Conservation (phyloP, 2,888 invertebrate species). For the Pomacea canaliculata region DNA sequence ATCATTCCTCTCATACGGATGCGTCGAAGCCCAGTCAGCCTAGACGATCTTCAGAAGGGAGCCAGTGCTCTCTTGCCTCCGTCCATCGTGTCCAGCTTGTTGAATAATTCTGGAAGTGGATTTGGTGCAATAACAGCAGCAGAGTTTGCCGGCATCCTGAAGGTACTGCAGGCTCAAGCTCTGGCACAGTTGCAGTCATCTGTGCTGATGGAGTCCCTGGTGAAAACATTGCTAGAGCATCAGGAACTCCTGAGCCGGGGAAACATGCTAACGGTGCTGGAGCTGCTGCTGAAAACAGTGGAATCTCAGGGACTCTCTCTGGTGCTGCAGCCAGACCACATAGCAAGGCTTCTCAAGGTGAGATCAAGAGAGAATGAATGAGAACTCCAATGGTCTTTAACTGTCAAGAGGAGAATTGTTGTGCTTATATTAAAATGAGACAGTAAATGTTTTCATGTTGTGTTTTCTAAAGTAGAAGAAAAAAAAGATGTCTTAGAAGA, state of each 20-base stretch:
- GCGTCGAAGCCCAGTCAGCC: slow-evolving; percentile 15
- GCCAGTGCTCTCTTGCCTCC: not conserved
- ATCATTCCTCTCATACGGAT: slow-evolving; percentile 25
- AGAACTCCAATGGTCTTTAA: too few relatives aligned
- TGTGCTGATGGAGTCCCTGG: slow-evolving; percentile 1
- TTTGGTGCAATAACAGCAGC: slow-evolving; percentile 8
- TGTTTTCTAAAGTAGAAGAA: too few relatives aligned
- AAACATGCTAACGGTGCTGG: slow-evolving; percentile 29
- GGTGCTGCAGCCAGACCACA: slow-evolving; percentile 38
- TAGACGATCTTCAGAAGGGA: not conserved
- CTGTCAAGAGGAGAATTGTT: too few relatives aligned
- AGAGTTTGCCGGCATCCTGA: slow-evolving; percentile 1
- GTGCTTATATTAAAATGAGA: too few relatives aligned
- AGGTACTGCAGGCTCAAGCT: not conserved
- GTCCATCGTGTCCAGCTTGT: slow-evolving; percentile 12
- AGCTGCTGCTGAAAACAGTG: slow-evolving; percentile 31
- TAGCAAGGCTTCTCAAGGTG: slow-evolving; percentile 52
- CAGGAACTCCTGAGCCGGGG: not conserved
- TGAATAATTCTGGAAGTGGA: slow-evolving; percentile 5
- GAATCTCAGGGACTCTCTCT: slow-evolving; percentile 24
- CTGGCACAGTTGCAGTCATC: not conserved
- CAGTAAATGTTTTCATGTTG: too few relatives aligned
- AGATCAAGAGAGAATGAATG: not conserved
- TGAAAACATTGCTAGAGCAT: slow-evolving; percentile 8
- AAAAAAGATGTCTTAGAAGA: too few relatives aligned